Conservation (phyloP, 2,888 invertebrate genomes). For the Meloe dianella region DNA sequence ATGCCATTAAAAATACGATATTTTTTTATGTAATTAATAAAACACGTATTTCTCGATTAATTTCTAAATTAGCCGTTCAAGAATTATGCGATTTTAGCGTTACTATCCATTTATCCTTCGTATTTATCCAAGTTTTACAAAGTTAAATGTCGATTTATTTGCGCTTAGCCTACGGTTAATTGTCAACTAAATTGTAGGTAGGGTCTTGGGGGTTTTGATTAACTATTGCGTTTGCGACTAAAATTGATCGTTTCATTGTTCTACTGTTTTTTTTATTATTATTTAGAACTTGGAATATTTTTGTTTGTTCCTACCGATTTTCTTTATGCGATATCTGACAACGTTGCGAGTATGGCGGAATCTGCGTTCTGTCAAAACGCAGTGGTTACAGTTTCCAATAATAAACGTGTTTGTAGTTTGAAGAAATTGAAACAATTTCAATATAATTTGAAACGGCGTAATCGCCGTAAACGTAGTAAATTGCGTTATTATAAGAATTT, state of each 20-base stretch:
- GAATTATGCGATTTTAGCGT: no score
- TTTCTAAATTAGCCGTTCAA: no score
- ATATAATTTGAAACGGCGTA: slow-evolving; percentile 26
- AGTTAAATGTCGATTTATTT: no score
- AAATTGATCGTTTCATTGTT: no score
- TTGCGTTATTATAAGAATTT: slow-evolving; percentile 40
- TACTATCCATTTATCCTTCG: no score
- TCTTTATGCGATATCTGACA: background rate
- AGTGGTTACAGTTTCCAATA: background rate
- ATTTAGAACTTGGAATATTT: no score
- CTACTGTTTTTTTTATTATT: no score
- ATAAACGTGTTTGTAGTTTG: background rate
- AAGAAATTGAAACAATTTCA: background rate
- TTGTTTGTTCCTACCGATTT: background rate
- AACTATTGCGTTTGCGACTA: no score
- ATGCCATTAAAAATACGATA: slow-evolving; percentile 64
- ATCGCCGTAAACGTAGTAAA: slow-evolving; percentile 40
- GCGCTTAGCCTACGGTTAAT: no score
- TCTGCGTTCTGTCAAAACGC: background rate
- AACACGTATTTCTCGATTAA: background rate
- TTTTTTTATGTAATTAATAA: background rate
- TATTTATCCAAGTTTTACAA: no score
- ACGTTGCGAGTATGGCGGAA: background rate
- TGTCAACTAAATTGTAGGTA: no score
- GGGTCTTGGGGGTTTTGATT: no score